phyloP scores from a whole-genome alignment of 2,888 invertebrate species.

The Alsophila aescularia region DNA sequence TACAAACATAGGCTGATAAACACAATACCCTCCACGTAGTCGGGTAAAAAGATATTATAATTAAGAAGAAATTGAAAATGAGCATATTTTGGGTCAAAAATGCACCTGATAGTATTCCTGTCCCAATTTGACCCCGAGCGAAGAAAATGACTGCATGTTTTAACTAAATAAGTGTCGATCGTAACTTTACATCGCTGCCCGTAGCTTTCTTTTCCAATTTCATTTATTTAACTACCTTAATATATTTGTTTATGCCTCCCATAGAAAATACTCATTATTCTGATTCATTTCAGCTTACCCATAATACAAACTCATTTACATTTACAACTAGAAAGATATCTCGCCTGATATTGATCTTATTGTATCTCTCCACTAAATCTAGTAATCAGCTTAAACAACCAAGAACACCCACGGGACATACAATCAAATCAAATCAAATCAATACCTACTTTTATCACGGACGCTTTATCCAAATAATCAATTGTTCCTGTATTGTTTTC shows the following conservation, averaged over 20 bases:
- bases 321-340: slow-evolving; percentile 48
- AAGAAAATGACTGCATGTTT: too few species aligned
- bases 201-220: slow-evolving; percentile 15
- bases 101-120: too few species aligned
- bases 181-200: neutral
- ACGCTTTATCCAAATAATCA: slow-evolving; percentile 50
- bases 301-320: slow-evolving; percentile 47
- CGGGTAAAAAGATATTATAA: too few species aligned
- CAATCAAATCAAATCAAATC: too few species aligned
- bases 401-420: slow-evolving; percentile 45
- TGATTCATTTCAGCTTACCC: slow-evolving; percentile 1
- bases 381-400: slow-evolving; percentile 47
- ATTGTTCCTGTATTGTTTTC: slow-evolving; percentile 42
- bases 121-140: too few species aligned
- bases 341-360: slow-evolving; percentile 43
- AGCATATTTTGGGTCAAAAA: too few species aligned
- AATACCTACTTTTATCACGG: slow-evolving; percentile 56
- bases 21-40: too few species aligned
- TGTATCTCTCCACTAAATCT: slow-evolving; percentile 32
- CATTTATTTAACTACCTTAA: neutral
- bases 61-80: too few species aligned
- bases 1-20: too few species aligned
- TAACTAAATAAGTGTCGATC: neutral
- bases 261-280: slow-evolving; percentile 26
- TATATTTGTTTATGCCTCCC: slow-evolving; percentile 20